Evolutionary conservation across 2,797 vertebrate genomes (phyloP).

Genomic region (Mormyrops attenuatus): DNA sequence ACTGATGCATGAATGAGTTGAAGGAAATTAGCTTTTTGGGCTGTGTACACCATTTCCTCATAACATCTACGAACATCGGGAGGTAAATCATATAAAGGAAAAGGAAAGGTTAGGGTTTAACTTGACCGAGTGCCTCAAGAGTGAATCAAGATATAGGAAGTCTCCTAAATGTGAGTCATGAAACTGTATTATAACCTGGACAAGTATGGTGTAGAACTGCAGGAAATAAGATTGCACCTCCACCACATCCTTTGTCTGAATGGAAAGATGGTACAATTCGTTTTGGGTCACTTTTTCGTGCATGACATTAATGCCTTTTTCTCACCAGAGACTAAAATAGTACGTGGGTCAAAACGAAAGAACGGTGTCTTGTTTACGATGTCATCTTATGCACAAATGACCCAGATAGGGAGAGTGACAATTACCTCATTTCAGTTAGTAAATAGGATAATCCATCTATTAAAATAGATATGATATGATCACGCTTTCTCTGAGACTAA

Average conservation of each 20-base stretch:
- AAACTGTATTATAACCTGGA: background rate
- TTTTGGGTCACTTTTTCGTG: background rate
- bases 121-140: background rate
- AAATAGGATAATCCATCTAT: background rate
- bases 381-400: background rate
- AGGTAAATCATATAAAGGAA: background rate
- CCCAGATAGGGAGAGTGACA: background rate
- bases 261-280: background rate
- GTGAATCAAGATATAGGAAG: background rate
- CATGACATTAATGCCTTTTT: background rate
- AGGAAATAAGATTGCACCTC: background rate
- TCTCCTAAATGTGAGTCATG: background rate
- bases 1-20: background rate
- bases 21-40: background rate
- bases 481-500: background rate
- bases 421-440: background rate
- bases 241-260: background rate
- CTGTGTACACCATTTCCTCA: background rate
- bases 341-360: background rate
- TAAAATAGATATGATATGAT: background rate
- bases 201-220: background rate
- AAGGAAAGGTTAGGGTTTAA: background rate
- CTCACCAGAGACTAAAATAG: background rate
- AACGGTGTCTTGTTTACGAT: background rate
- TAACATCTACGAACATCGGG: background rate